These are phyloP conservation scores for Calidris pygmaea DNA, from an alignment of 2,113 vertebrate genomes.

Conservation along the genomic window DNA sequence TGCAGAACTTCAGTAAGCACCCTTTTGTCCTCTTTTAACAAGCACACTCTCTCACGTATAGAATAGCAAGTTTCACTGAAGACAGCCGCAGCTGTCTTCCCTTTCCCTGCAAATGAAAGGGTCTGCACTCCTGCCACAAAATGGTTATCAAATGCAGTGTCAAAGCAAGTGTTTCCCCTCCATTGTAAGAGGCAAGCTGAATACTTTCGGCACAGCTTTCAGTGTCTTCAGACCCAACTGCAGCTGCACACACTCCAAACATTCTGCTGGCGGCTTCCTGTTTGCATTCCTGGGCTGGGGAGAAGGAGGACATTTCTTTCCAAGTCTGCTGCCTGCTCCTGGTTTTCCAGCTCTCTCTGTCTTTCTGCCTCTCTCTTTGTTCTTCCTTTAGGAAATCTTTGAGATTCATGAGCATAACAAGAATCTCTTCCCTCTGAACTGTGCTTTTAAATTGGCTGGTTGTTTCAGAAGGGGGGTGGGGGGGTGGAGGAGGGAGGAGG, in stretches of 20 bases:
- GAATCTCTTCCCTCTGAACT: constrained; percentile 22
- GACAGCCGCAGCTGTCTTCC: constrained; percentile 81
- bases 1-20: constrained; percentile 79
- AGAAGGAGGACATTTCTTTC: constrained; percentile 68
- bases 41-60: constrained; percentile 67
- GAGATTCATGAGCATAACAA: constrained; percentile 47
- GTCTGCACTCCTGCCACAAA: constrained; percentile 77
- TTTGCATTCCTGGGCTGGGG: constrained; percentile 70
- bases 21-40: constrained; percentile 69
- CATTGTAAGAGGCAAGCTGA: constrained; percentile 75
- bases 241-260: constrained; percentile 80
- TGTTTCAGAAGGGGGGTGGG: not conserved
- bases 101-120: constrained; percentile 80
- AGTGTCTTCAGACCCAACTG: constrained; percentile 75
- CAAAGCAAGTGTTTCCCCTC: constrained; percentile 79
- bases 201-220: constrained; percentile 75
- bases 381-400: constrained; percentile 60
- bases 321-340: constrained; percentile 58
- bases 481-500: not conserved
- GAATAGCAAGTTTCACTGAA: constrained; percentile 77
- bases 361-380: constrained; percentile 49
- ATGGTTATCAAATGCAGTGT: constrained; percentile 78
- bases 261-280: constrained; percentile 74
- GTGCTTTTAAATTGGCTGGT: constrained; percentile 32
- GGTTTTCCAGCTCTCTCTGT: constrained; percentile 63